phyloP scores from a whole-genome alignment of 2,888 invertebrate species.

The Therioaphis trifolii region DNA sequence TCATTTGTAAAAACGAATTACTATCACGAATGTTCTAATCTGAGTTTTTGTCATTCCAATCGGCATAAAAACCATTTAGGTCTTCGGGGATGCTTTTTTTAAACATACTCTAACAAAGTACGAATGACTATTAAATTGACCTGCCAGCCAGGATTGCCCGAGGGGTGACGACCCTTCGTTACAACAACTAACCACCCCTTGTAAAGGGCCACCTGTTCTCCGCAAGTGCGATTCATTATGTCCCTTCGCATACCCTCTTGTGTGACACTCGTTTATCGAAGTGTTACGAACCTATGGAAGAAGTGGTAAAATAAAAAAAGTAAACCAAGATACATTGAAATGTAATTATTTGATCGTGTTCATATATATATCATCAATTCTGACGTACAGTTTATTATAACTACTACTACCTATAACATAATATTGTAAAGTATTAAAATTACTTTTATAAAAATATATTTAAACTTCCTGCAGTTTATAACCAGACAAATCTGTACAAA shows the following conservation, averaged over 20 bases:
- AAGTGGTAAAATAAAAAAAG: slow-evolving; percentile 43
- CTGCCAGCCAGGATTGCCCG: slow-evolving; percentile 51
- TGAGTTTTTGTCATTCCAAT: slow-evolving; percentile 20
- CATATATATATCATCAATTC: background rate
- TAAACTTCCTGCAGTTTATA: background rate
- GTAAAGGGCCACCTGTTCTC: slow-evolving; percentile 61
- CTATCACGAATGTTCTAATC: slow-evolving; percentile 38
- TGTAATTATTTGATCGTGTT: slow-evolving; percentile 30
- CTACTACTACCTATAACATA: too few species aligned
- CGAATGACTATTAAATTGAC: slow-evolving; percentile 63
- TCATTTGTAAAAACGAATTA: slow-evolving; percentile 34
- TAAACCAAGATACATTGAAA: slow-evolving; percentile 27
- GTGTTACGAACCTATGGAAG: slow-evolving; percentile 45
- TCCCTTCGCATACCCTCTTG: slow-evolving; percentile 51
- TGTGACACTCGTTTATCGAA: slow-evolving; percentile 58
- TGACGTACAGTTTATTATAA: background rate
- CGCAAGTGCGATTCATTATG: slow-evolving; percentile 61
- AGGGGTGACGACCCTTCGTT: slow-evolving; percentile 60
- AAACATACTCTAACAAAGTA: slow-evolving; percentile 62
- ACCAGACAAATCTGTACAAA: background rate
- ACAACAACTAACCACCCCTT: slow-evolving; percentile 58
- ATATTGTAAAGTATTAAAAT: too few species aligned
- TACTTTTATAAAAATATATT: background rate
- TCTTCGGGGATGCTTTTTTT: slow-evolving; percentile 32
- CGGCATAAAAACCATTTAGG: slow-evolving; percentile 58